phyloP scores from a whole-genome alignment of 2,113 vertebrate species.

The Lates calcarifer region DNA sequence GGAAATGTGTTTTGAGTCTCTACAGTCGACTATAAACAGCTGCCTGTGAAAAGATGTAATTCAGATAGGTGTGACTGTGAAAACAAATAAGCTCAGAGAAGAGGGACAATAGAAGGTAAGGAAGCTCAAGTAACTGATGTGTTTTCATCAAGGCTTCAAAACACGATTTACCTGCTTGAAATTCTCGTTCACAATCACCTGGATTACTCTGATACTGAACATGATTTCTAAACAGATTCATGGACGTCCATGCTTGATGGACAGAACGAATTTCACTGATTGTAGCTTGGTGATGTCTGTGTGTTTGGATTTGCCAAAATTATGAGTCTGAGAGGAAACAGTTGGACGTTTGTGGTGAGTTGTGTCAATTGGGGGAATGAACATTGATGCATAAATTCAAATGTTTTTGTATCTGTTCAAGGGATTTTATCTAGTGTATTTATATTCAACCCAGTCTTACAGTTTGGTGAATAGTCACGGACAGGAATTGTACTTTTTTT shows the following conservation, averaged over 20 bases:
- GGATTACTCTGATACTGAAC: not conserved
- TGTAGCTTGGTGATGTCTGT: not conserved
- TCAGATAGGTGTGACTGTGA: slow-evolving; percentile 18
- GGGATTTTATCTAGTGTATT: not conserved
- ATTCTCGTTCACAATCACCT: too few relatives aligned
- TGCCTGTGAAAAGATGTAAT: slow-evolving; percentile 13
- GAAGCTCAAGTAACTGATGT: not conserved
- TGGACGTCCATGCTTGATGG: not conserved
- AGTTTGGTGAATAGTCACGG: too few relatives aligned
- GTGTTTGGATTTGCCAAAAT: not conserved
- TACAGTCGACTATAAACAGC: not conserved
- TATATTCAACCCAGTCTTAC: too few relatives aligned
- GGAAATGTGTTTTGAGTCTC: slow-evolving; percentile 20
- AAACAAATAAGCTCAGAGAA: slow-evolving; percentile 12
- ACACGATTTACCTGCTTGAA: not conserved
- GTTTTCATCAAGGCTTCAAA: not conserved
- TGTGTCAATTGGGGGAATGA: not conserved
- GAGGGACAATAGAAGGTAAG: not conserved
- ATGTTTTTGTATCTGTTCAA: not conserved
- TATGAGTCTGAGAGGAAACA: not conserved
- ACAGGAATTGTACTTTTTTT: too few relatives aligned
- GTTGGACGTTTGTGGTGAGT: not conserved
- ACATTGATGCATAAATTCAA: not conserved
- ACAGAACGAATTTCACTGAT: not conserved
- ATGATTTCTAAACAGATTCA: not conserved